These are phyloP conservation scores for Anabas testudineus DNA, from an alignment of 2,797 vertebrate species.

Conservation along the genomic window DNA sequence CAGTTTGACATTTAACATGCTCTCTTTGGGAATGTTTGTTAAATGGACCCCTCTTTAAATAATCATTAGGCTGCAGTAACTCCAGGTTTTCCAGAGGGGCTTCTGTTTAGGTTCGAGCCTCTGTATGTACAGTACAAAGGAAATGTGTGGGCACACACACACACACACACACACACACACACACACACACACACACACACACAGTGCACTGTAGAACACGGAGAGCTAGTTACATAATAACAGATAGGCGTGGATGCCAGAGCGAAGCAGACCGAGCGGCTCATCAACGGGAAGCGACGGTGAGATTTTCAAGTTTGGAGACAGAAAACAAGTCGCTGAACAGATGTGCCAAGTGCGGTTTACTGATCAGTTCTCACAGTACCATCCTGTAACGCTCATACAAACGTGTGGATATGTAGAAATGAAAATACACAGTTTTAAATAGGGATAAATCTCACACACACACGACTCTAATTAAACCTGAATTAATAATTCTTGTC, in stretches of 20 bases:
- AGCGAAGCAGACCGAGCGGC: slow-evolving; percentile 25
- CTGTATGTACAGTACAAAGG: slow-evolving; percentile 10
- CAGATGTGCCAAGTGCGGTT: background rate
- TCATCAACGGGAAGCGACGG: slow-evolving; percentile 39
- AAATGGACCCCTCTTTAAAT: slow-evolving; percentile 41
- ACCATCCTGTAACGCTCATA: background rate
- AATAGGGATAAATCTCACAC: too few relatives aligned
- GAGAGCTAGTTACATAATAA: slow-evolving; percentile 49
- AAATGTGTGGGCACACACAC: too few relatives aligned
- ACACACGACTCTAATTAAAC: too few relatives aligned
- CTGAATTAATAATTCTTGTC: too few relatives aligned
- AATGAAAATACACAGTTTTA: background rate
- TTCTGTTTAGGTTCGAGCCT: slow-evolving; percentile 17
- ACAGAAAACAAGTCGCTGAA: slow-evolving; percentile 2
- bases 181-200: slow-evolving; percentile 9
- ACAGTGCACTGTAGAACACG: too few relatives aligned
- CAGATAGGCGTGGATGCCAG: too few relatives aligned
- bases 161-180: too few relatives aligned
- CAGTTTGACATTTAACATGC: background rate
- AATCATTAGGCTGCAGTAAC: slow-evolving; percentile 24
- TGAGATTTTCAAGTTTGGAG: slow-evolving; percentile 3
- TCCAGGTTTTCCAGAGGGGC: slow-evolving; percentile 25
- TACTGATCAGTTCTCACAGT: background rate
- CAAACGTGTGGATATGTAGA: background rate
- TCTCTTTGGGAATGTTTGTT: slow-evolving; percentile 7